phyloP scores from a whole-genome alignment of 1,140 invertebrate genomes.

The Drosophila obscura region DNA sequence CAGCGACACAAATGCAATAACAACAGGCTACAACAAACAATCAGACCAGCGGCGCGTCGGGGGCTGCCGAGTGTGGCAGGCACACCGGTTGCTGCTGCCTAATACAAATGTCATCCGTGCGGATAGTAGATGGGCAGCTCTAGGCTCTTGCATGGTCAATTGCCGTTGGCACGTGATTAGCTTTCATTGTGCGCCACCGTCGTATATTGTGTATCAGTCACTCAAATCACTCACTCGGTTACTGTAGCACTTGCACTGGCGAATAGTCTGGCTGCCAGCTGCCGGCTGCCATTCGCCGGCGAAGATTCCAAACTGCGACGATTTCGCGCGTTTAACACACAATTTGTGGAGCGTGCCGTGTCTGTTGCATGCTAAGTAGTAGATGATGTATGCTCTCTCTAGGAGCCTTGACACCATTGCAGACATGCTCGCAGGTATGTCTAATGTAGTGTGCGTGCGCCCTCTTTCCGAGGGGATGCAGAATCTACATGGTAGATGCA shows the following conservation, averaged over 20 bases:
- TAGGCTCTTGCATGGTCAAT: conserved; percentile 58
- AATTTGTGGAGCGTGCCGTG: conserved; percentile 40
- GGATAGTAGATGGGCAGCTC: conserved; percentile 17
- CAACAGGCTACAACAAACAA: conserved; percentile 38
- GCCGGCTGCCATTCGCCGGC: no score
- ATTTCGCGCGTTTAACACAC: conserved; percentile 55
- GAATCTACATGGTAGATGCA: no score
- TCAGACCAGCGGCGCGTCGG: conserved; percentile 31
- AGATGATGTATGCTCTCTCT: conserved; percentile 27
- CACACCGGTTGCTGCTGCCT: conserved; percentile 6
- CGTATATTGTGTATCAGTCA: conserved; percentile 41
- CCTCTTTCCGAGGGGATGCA: no score
- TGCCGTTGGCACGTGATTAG: conserved; percentile 73
- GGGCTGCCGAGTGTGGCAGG: conserved; percentile 2
- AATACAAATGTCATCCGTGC: conserved; percentile 70
- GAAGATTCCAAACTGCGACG: conserved; percentile 4
- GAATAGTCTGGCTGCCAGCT: conserved; percentile 5
- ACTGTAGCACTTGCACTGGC: conserved; percentile 23
- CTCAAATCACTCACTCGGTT: conserved; percentile 32
- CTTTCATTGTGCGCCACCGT: conserved; percentile 51
- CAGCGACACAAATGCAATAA: conserved; percentile 20
- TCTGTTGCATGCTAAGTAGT: conserved; percentile 56
- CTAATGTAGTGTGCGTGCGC: no score
- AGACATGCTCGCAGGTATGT: not conserved
- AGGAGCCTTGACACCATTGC: conserved; percentile 65